These are phyloP conservation scores for Schizaphis graminum DNA, from an alignment of 2,888 invertebrate species.

Conservation along the genomic window DNA sequence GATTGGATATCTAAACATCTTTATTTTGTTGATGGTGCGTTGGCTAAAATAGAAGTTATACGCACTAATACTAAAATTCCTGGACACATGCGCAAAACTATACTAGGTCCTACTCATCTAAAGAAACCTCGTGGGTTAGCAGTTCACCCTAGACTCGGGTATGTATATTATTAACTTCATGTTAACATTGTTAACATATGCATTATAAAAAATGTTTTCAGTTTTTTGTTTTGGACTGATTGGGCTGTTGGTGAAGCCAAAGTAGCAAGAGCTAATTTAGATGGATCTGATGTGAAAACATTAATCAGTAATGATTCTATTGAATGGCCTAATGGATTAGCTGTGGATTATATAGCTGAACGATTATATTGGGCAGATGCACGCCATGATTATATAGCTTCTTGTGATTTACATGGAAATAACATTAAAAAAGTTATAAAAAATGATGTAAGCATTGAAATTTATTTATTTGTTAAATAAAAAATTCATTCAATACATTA, in stretches of 20 bases:
- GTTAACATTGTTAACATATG: slow-evolving; percentile 13
- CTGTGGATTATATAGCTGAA: slow-evolving; percentile 85
- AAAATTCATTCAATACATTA: not conserved
- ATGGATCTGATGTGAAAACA: slow-evolving; percentile 79
- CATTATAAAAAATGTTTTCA: slow-evolving; percentile 67
- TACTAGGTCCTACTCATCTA: slow-evolving; percentile 78
- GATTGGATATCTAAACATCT: slow-evolving; percentile 90
- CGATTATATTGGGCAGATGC: slow-evolving; percentile 92
- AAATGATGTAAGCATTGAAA: slow-evolving; percentile 72
- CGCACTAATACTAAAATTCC: slow-evolving; percentile 77
- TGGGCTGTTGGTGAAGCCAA: slow-evolving; percentile 85
- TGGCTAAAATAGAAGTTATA: slow-evolving; percentile 85
- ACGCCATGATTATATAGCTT: slow-evolving; percentile 84
- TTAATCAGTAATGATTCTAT: slow-evolving; percentile 78
- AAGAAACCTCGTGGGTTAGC: slow-evolving; percentile 85
- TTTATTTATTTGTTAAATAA: not conserved
- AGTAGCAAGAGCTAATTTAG: slow-evolving; percentile 84
- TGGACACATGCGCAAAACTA: slow-evolving; percentile 82
- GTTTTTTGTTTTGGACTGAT: slow-evolving; percentile 87
- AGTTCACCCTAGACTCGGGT: slow-evolving; percentile 84
- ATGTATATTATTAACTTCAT: slow-evolving; percentile 67
- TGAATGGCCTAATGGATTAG: slow-evolving; percentile 89
- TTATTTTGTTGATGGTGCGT: slow-evolving; percentile 88
- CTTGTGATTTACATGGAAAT: slow-evolving; percentile 80
- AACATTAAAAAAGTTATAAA: slow-evolving; percentile 78